phyloP scores from a whole-genome alignment of 2,888 invertebrate genomes.

The Andrena trimmerana region DNA sequence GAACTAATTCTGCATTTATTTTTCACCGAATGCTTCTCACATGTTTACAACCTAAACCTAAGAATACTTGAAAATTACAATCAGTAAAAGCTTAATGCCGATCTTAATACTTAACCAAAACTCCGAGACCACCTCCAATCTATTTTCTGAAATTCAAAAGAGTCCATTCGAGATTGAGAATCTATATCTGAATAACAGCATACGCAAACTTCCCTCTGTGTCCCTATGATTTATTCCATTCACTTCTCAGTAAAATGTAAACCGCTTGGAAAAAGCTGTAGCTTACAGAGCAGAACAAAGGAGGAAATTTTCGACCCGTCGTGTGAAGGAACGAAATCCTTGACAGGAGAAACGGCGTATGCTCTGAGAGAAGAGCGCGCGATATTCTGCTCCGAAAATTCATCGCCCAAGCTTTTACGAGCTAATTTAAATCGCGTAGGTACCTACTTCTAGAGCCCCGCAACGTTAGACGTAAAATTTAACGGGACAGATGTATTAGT shows the following conservation, averaged over 20 bases:
- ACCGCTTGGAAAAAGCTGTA: slow-evolving; percentile 1
- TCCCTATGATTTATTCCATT: slow-evolving; percentile 5
- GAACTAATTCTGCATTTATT: background rate
- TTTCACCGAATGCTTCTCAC: no score
- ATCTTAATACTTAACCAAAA: no score
- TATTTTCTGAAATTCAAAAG: no score
- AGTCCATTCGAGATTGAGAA: background rate
- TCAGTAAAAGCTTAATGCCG: no score
- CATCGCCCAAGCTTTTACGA: slow-evolving; percentile 9
- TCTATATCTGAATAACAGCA: background rate
- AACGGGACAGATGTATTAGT: no score
- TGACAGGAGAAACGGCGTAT: background rate
- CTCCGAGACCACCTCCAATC: no score
- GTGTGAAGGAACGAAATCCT: slow-evolving; percentile 35
- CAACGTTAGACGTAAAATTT: no score
- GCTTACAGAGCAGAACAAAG: slow-evolving; percentile 11
- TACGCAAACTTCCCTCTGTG: slow-evolving; percentile 7
- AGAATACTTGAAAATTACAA: no score
- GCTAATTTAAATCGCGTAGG: slow-evolving; percentile 23
- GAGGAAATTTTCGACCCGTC: slow-evolving; percentile 14
- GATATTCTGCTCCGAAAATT: slow-evolving; percentile 26
- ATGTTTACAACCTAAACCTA: no score
- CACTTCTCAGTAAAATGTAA: slow-evolving; percentile 5
- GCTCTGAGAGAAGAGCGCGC: slow-evolving; percentile 7
- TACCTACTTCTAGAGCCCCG: no score